A percentile compares a stretch with the other conserved stretches of the same genome.
Evolutionary conservation across 1,140 invertebrate genomes (phyloP).

Genomic region (Sinella curviseta): DNA sequence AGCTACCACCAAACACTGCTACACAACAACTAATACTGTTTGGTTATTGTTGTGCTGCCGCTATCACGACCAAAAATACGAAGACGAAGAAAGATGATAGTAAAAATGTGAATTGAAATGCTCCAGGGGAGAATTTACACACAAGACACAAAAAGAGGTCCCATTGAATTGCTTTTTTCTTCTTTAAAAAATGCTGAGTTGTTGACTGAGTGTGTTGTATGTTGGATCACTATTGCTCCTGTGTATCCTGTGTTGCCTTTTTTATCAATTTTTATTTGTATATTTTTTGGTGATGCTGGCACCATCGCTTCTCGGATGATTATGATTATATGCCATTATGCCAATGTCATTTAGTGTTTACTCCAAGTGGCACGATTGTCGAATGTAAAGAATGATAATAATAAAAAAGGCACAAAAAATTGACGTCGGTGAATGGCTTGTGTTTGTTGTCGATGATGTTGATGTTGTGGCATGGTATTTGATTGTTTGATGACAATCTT

Average conservation of each 20-base stretch:
- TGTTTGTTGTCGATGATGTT: neutral
- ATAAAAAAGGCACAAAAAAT: neutral
- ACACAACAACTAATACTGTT: too few species aligned
- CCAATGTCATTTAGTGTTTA: neutral
- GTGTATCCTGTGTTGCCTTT: neutral
- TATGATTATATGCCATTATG: constrained; percentile 3
- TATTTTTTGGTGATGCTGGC: neutral
- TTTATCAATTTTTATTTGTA: constrained; percentile 13
- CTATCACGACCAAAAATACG: neutral
- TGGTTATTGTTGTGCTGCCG: too few species aligned
- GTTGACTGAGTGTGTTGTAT: neutral
- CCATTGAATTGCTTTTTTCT: neutral
- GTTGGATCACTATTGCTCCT: neutral
- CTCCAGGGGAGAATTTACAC: constrained; percentile 32
- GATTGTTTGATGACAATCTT: constrained; percentile 22
- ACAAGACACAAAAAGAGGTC: constrained; percentile 22
- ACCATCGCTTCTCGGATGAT: neutral
- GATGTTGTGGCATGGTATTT: constrained; percentile 3
- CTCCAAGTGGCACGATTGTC: neutral
- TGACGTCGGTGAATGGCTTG: neutral
- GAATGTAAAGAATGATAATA: neutral
- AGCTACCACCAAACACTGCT: too few species aligned
- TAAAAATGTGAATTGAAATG: constrained; percentile 18
- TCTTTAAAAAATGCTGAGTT: neutral
- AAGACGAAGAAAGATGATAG: neutral